Evolutionary conservation across 2,797 vertebrate genomes (phyloP).

Genomic region (Sardinella longiceps): DNA sequence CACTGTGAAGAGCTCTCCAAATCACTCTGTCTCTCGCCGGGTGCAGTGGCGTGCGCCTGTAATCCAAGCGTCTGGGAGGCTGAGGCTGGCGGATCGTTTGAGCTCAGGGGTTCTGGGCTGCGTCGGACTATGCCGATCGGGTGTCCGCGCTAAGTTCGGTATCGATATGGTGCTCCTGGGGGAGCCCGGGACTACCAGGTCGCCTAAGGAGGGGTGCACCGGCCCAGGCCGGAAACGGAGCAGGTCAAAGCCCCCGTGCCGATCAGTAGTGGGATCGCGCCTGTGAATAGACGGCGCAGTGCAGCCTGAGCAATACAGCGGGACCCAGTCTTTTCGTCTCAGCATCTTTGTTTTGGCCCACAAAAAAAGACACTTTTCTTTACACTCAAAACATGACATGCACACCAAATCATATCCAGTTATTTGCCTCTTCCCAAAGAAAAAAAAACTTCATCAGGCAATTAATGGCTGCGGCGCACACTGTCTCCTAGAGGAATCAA

Average conservation of each 20-base stretch:
- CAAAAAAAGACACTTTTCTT: too few species aligned
- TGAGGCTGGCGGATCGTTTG: constrained; percentile 71
- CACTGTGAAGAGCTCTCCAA: too few species aligned
- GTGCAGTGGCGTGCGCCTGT: constrained; percentile 65
- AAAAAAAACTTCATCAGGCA: too few species aligned
- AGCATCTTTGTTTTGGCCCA: too few species aligned
- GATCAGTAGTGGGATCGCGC: constrained; percentile 57
- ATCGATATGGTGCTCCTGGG: constrained; percentile 56
- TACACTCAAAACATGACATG: too few species aligned
- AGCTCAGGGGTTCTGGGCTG: constrained; percentile 75
- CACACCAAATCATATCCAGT: too few species aligned
- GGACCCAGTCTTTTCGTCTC: constrained; percentile 48
- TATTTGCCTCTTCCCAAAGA: too few species aligned
- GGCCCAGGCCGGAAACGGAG: constrained; percentile 58
- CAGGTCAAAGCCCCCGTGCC: constrained; percentile 57
- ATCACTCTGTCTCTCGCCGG: too few species aligned
- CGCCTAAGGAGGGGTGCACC: constrained; percentile 56
- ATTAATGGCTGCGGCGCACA: too few species aligned
- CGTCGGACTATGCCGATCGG: constrained; percentile 53
- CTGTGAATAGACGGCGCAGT: constrained; percentile 55
- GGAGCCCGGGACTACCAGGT: constrained; percentile 54
- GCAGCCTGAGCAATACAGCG: constrained; percentile 50
- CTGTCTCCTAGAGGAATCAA: too few species aligned
- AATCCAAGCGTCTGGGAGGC: constrained; percentile 69
- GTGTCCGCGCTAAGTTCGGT: constrained; percentile 54